A percentile compares a stretch with the other conserved stretches of the same genome.
phyloP scores from a whole-genome alignment of 2,113 vertebrate species.

The Blennius ocellaris region DNA sequence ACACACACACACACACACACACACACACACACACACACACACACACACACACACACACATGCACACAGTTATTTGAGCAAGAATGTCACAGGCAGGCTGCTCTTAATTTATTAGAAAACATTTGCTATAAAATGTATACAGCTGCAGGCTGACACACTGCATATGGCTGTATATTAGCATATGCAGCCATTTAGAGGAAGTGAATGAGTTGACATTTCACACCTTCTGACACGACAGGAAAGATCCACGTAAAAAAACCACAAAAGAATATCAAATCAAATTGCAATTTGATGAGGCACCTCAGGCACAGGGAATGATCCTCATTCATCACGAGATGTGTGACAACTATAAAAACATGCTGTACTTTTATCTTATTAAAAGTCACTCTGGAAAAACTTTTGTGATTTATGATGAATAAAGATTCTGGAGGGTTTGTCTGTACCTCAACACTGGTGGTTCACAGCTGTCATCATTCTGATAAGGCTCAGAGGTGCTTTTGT shows the following conservation, averaged over 20 bases:
- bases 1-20: no score
- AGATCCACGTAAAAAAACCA: not conserved
- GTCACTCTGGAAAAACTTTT: no score
- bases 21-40: no score
- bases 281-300: not conserved
- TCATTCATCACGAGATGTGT: slow-evolving; percentile 14
- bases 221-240: slow-evolving; percentile 39
- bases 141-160: not conserved
- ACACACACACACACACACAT: no score
- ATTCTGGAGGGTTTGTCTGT: no score
- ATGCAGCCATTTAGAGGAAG: slow-evolving; percentile 22
- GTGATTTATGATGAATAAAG: no score
- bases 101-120: not conserved
- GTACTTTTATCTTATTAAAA: not conserved
- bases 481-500: no score
- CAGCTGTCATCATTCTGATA: no score
- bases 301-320: not conserved
- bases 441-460: no score
- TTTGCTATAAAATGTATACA: not conserved
- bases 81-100: not conserved
- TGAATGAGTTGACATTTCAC: slow-evolving; percentile 17
- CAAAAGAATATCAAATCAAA: slow-evolving; percentile 1
- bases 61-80: no score
- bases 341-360: not conserved
- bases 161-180: slow-evolving; percentile 3